Evolutionary conservation across 1,140 invertebrate species (phyloP).

Genomic region (Drosophila baimaii): DNA sequence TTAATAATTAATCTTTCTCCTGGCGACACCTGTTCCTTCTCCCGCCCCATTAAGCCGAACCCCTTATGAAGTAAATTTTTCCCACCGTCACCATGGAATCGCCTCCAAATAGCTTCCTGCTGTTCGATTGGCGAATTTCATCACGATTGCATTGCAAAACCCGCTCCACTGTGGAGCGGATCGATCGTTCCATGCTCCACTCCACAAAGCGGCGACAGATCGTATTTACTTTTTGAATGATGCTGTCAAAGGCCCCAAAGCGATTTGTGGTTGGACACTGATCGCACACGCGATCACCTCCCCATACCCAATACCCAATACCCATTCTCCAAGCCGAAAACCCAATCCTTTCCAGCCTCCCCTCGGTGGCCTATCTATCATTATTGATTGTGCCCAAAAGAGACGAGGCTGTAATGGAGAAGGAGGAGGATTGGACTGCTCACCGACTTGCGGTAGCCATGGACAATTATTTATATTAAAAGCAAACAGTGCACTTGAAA

Average conservation of each 20-base stretch:
- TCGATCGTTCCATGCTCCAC: constrained; percentile 6
- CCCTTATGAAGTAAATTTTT: constrained; percentile 11
- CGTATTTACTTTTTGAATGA: constrained; percentile 74
- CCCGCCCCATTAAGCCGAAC: background rate
- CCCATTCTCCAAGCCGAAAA: background rate
- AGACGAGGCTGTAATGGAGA: constrained; percentile 40
- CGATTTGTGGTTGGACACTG: constrained; percentile 77
- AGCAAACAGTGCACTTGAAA: constrained; percentile 17
- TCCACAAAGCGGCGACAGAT: constrained; percentile 43
- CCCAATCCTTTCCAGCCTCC: background rate
- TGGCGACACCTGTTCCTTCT: background rate
- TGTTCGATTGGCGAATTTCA: constrained; percentile 42
- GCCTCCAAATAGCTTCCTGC: constrained; percentile 31
- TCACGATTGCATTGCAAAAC: constrained; percentile 42
- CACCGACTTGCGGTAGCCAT: constrained; percentile 45
- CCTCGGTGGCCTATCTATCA: constrained; percentile 62
- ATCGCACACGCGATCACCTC: constrained; percentile 59
- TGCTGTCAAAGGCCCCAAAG: constrained; percentile 79
- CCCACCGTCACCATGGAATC: constrained; percentile 27
- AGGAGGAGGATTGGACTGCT: constrained; percentile 24
- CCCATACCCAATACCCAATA: constrained; percentile 36
- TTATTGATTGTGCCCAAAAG: constrained; percentile 80
- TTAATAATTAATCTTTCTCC: background rate
- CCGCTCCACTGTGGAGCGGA: constrained; percentile 37
- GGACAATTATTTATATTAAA: constrained; percentile 78